Conservation (phyloP, 2,113 vertebrate species). For the Brienomyrus brachyistius region DNA sequence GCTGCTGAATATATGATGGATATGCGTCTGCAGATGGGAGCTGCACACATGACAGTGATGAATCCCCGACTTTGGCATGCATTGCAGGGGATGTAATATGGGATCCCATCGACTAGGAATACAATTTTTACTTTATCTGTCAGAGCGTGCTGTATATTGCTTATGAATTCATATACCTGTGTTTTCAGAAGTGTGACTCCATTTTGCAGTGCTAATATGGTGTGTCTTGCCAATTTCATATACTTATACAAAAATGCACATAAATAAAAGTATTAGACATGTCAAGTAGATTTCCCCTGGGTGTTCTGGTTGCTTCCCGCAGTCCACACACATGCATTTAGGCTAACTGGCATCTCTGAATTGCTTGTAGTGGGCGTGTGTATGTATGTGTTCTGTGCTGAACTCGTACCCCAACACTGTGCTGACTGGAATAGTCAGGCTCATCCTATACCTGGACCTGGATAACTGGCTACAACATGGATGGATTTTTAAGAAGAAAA, state of each 20-base stretch:
- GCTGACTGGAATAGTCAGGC: not conserved
- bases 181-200: not conserved
- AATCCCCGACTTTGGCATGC: constrained; percentile 47
- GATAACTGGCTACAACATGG: not conserved
- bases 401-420: not conserved
- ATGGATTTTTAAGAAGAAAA: not conserved
- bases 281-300: not conserved
- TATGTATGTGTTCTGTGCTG: not conserved
- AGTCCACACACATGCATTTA: no score
- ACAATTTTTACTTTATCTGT: constrained; percentile 48
- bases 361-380: not conserved
- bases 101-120: constrained; percentile 35
- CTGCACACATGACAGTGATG: constrained; percentile 46
- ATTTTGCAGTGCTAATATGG: not conserved
- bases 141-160: constrained; percentile 42
- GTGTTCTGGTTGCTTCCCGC: not conserved
- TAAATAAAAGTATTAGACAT: not conserved
- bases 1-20: constrained; percentile 45
- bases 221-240: not conserved
- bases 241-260: not conserved
- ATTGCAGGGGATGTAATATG: constrained; percentile 42
- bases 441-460: not conserved
- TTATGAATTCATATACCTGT: constrained; percentile 16
- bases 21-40: constrained; percentile 32
- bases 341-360: not conserved